These are phyloP conservation scores for Eupeodes latifasciatus DNA, from an alignment of 2,888 invertebrate genomes.

Conservation along the genomic window DNA sequence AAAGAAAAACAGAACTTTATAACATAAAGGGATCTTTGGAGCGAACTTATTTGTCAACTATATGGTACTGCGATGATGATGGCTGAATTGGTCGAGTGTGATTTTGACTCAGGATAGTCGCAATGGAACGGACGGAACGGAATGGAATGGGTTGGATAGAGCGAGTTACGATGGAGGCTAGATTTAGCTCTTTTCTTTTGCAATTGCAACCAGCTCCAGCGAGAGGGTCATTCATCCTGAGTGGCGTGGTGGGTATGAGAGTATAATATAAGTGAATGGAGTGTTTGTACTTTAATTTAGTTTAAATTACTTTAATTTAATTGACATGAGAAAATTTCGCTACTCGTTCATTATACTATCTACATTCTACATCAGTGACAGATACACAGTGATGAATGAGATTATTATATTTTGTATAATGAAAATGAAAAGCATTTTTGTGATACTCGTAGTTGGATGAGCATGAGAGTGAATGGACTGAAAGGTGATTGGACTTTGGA, in stretches of 20 bases:
- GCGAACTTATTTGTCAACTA: slow-evolving; percentile 63
- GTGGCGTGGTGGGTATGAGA: neutral
- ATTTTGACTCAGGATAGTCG: neutral
- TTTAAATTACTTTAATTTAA: slow-evolving; percentile 49
- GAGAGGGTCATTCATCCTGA: slow-evolving; percentile 34
- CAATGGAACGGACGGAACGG: too few relatives aligned
- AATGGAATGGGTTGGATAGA: neutral
- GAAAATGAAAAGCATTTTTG: too few relatives aligned
- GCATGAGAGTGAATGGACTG: too few relatives aligned
- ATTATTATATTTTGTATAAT: too few relatives aligned
- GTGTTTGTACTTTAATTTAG: slow-evolving; percentile 52
- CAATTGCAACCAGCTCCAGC: neutral
- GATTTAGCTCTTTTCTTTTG: slow-evolving; percentile 14
- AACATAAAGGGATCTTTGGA: slow-evolving; percentile 23
- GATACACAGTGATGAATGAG: slow-evolving; percentile 4
- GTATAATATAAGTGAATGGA: too few relatives aligned
- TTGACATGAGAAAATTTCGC: slow-evolving; percentile 30
- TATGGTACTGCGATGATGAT: slow-evolving; percentile 44
- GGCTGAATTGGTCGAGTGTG: slow-evolving; percentile 21
- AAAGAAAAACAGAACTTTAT: neutral
- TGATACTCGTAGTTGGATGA: neutral
- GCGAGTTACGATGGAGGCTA: neutral
- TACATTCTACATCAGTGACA: neutral
- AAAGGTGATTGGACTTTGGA: too few relatives aligned
- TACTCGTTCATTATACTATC: neutral